Evolutionary conservation across 2,797 vertebrate genomes (phyloP).

Genomic region (Crypturellus tataupa): DNA sequence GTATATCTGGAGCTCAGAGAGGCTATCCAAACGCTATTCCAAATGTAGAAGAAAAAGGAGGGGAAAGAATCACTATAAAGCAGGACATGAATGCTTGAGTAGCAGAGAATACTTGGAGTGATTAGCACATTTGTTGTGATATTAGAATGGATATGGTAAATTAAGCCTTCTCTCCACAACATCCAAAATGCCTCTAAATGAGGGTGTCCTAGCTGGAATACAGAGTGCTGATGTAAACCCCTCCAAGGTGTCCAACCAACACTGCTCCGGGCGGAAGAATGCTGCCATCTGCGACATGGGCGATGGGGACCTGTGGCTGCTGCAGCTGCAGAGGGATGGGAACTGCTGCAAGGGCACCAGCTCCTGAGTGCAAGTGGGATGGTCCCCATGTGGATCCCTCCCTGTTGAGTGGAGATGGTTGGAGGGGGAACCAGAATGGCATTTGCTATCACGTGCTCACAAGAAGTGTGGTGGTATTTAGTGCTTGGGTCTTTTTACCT

Average conservation of each 20-base stretch:
- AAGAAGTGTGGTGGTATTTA: too few species aligned
- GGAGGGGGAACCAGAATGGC: background rate
- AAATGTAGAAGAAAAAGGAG: background rate
- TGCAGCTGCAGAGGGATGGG: background rate
- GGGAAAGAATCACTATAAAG: background rate
- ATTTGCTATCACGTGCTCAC: too few species aligned
- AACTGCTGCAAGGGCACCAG: background rate
- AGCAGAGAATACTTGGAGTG: background rate
- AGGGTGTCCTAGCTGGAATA: background rate
- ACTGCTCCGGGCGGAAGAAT: too few species aligned
- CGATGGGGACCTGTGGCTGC: background rate
- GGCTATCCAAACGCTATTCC: background rate
- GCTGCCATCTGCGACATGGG: too few species aligned
- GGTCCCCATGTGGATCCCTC: background rate
- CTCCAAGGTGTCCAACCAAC: background rate
- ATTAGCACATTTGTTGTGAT: background rate
- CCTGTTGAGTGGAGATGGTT: background rate
- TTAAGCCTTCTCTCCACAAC: background rate
- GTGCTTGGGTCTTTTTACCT: too few species aligned
- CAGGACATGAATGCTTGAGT: background rate
- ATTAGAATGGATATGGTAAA: background rate
- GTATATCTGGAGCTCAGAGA: background rate
- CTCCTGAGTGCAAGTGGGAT: background rate
- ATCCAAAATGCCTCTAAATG: rapidly evolving
- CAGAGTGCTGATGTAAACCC: rapidly evolving